Percentiles rank a stretch among this genome's conserved stretches.
Conservation (phyloP, 2,797 vertebrate species). For the Gymnoscopelus microlampas region DNA sequence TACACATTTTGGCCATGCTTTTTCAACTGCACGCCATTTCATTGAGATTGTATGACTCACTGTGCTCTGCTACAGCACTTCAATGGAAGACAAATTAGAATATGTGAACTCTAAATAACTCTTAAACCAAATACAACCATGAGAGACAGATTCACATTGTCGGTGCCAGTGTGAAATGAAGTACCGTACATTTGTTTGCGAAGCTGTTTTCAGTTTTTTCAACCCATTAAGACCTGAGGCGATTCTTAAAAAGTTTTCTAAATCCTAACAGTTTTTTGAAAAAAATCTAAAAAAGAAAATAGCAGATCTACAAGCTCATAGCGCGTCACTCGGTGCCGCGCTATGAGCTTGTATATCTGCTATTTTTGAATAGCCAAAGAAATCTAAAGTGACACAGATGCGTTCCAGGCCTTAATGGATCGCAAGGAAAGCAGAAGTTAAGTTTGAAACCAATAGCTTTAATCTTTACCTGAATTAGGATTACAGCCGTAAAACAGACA, state of each 20-base stretch:
- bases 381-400: too few species aligned
- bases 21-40: constrained; percentile 31
- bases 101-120: constrained; percentile 44
- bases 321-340: too few species aligned
- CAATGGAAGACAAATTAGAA: constrained; percentile 33
- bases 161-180: constrained; percentile 12
- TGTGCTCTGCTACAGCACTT: constrained; percentile 13
- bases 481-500: too few species aligned
- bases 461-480: neutral
- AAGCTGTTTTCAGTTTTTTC: neutral
- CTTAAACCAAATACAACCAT: constrained; percentile 20
- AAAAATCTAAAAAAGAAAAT: too few species aligned
- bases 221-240: too few species aligned
- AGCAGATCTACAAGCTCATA: too few species aligned
- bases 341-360: too few species aligned
- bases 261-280: too few species aligned
- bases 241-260: too few species aligned
- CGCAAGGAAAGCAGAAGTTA: neutral
- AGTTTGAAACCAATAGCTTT: neutral
- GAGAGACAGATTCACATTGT: constrained; percentile 14
- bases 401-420: too few species aligned
- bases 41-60: constrained; percentile 25
- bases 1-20: constrained; percentile 25
- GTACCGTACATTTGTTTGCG: constrained; percentile 14
- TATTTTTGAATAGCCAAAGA: too few species aligned